Base-by-base conservation (phyloP, 2,888 invertebrate species). In the Leptogaster cylindrica region DNA sequence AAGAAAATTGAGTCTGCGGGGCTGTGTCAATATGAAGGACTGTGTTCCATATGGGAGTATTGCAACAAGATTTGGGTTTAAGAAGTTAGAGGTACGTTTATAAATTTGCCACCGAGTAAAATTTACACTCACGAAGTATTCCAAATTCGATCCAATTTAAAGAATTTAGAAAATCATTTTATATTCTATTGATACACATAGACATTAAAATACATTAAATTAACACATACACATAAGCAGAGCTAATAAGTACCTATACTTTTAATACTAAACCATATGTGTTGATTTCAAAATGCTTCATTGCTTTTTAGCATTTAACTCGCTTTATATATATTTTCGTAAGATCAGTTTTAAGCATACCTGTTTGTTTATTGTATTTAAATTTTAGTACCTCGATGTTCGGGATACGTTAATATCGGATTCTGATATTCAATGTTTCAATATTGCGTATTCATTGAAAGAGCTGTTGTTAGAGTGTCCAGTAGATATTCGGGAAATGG, bases 21-120 rank as follows among this genome's bases (percentile, higher is more conserved):
- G 88, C 36, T 93, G 92, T 74, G 79, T 79, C 65, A 83, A 86
- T 51, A 79, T 92, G 70, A 83, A 85, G 0, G 89, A 91, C 77
- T 89, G 89, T 74, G 87, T 90, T 12, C 90, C 91, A 0, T 92
- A 92, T 78, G 87, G 90, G 0, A 89, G 90, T 74, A 85, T 93
- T 67, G 88, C 91, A 0, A 85, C 89, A 0, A 80, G 89, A 72
- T 89, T 88, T 75, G 92, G 92, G 0, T 92, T 81, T 48, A 76
- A 76, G 70, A 74, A 74, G 31, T 69, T 81, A 7, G 79, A 80
- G 72, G 78, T 78, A 72, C 8, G 58, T 23, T 12, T 41, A n/a
- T n/a, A n/a, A n/a, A n/a, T n/a, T n/a, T n/a, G n/a, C n/a, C n/a
- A n/a, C n/a, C n/a, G n/a, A n/a, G n/a, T n/a, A n/a, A n/a, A n/a